phyloP scores from a whole-genome alignment of 2,113 vertebrate genomes.

The Natator depressus region DNA sequence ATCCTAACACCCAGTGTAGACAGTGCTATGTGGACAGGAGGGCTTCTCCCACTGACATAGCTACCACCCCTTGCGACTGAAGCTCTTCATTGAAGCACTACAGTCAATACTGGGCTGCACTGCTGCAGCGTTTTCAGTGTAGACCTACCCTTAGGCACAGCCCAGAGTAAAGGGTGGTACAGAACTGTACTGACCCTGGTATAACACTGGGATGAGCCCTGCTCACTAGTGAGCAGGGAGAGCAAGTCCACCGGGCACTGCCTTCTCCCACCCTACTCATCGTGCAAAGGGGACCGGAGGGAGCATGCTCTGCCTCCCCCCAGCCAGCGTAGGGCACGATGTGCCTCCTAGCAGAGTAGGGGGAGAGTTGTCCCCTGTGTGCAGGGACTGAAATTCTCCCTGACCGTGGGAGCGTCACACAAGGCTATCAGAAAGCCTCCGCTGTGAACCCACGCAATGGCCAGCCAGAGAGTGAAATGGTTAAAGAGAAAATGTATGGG shows the following conservation, averaged over 20 bases:
- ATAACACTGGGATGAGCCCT: not conserved
- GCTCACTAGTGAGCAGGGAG: not conserved
- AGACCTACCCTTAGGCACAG: not conserved
- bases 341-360: not conserved
- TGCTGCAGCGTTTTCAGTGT: not conserved
- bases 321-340: not conserved
- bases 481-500: not conserved
- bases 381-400: not conserved
- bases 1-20: not conserved
- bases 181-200: not conserved
- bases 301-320: not conserved
- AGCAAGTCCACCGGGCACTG: rapidly evolving
- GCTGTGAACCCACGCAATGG: not conserved
- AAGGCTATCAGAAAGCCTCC: not conserved
- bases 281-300: not conserved
- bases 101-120: not conserved
- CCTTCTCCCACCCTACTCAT: not conserved
- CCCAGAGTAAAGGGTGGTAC: not conserved
- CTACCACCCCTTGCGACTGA: not conserved
- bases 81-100: not conserved
- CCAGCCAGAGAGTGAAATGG: not conserved
- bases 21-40: not conserved
- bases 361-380: not conserved
- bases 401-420: not conserved
- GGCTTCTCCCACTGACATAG: not conserved